Percentiles rank a stretch among this genome's conserved stretches.
Conservation (phyloP, 2,888 invertebrate genomes). For the Cosmorhoe ocellata region DNA sequence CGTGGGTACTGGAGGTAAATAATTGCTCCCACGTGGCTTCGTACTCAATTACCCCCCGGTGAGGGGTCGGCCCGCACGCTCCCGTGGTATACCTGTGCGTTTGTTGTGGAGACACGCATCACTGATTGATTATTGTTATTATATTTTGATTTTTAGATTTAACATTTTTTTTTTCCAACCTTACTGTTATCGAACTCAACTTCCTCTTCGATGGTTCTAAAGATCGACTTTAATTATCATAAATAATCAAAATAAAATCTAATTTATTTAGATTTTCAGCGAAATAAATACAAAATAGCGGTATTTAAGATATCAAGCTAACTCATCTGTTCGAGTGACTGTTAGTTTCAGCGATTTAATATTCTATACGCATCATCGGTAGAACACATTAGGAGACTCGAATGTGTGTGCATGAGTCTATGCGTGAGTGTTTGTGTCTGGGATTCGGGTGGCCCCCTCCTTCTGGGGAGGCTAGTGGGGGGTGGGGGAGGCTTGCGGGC, state of each 20-base stretch:
- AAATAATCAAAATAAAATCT: too few species aligned
- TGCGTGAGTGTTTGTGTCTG: conserved; percentile 61
- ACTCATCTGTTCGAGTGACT: conserved; percentile 11
- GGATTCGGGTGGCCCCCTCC: conserved; percentile 35
- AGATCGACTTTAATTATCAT: too few species aligned
- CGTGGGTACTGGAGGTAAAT: conserved; percentile 77
- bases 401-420: conserved; percentile 67
- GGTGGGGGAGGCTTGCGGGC: conserved; percentile 50
- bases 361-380: conserved; percentile 76
- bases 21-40: conserved; percentile 76
- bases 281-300: too few species aligned
- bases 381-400: conserved; percentile 70
- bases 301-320: too few species aligned
- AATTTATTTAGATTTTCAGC: too few species aligned
- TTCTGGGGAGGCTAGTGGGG: conserved; percentile 31
- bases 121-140: conserved; percentile 41
- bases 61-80: conserved; percentile 59
- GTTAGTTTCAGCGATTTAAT: conserved; percentile 47
- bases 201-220: too few species aligned
- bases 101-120: conserved; percentile 36
- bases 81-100: conserved; percentile 52
- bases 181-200: too few species aligned
- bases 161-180: neutral
- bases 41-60: conserved; percentile 68
- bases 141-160: neutral